These are phyloP conservation scores for Dysidea cf. avara DNA, from an alignment of 37 sponge, comb jelly and placozoan species.

Conservation along the genomic window DNA sequence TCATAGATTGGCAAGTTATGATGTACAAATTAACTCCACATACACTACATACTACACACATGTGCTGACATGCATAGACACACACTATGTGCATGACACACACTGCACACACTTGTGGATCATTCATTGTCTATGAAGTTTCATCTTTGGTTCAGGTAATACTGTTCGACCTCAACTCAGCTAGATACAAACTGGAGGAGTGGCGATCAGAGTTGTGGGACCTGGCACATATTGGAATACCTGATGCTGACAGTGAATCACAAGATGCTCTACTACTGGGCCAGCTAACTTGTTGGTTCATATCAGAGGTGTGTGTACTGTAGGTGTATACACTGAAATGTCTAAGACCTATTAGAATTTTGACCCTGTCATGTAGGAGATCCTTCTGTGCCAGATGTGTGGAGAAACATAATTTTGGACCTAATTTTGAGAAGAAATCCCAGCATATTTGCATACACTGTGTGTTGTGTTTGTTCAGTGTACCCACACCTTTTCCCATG, in stretches of 20 bases:
- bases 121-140: not conserved
- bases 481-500: too few species aligned
- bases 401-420: too few species aligned
- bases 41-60: not conserved
- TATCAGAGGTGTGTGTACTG: conserved; percentile 76
- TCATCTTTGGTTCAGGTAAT: conserved; percentile 45
- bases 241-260: conserved; percentile 74
- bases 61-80: not conserved
- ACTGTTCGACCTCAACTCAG: conserved; percentile 87
- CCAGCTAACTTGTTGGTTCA: conserved; percentile 84
- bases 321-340: too few species aligned
- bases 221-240: conserved; percentile 67
- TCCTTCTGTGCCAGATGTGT: too few species aligned
- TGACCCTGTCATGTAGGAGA: too few species aligned
- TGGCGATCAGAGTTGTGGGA: conserved; percentile 94
- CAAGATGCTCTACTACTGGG: conserved; percentile 86
- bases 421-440: too few species aligned
- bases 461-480: too few species aligned
- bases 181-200: conserved; percentile 61
- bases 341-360: too few species aligned
- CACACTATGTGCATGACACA: not conserved
- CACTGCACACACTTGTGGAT: not conserved
- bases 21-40: not conserved
- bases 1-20: not conserved
- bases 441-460: too few species aligned